Evolutionary conservation across 2,888 invertebrate species (phyloP), one percentile per base, ranked within the genome.

Genomic region (Opisthograptis luteolata): DNA sequence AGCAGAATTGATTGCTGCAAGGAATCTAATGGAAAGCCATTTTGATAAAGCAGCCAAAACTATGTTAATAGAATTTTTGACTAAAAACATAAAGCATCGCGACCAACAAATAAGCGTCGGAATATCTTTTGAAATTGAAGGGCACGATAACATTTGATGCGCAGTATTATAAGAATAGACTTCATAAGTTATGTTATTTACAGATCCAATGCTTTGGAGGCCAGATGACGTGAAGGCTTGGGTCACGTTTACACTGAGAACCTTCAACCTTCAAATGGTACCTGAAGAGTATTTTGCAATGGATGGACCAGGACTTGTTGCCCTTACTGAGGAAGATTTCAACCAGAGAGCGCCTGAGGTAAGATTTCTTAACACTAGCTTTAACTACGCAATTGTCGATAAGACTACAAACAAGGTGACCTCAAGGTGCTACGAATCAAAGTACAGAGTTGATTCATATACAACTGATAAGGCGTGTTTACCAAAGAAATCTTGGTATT

Each of bases 201-300:
- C 87, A 98, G 98, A 98, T 93, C 98, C 98, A 58, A 93, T 94
- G 76, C 93, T 94, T 68, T 98, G 98, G 98, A 95, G 94, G 66
- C 90, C 93, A 9, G 93, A 94, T 51, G 96, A 98, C 78, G 97
- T 97, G 35, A 95, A 95, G 61, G 93, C 96, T 13, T 98, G 98
- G 98, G 92, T 98, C 52, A 93, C 95, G 79, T 97, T 96, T 94
- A 97, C 96, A 66, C 92, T 95, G 53, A 93, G 95, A 70, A 96
- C 97, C 79, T 95, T 95, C 81, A 93, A 94, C 64, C 85, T 96
- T 60, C 94, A 95, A 8, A 92, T 94, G 79, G 94, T 95, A 34
- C 92, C 93, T 14, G 91, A 95, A 51, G 94, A 95, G 64, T 94
- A 95, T 75, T 96, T 96, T 87, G 92, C 94, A 58, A 94, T 97